Evolutionary conservation across 2,888 invertebrate species (phyloP), one percentile per base, ranked within the genome.

Genomic region (Luffia ferchaultella): DNA sequence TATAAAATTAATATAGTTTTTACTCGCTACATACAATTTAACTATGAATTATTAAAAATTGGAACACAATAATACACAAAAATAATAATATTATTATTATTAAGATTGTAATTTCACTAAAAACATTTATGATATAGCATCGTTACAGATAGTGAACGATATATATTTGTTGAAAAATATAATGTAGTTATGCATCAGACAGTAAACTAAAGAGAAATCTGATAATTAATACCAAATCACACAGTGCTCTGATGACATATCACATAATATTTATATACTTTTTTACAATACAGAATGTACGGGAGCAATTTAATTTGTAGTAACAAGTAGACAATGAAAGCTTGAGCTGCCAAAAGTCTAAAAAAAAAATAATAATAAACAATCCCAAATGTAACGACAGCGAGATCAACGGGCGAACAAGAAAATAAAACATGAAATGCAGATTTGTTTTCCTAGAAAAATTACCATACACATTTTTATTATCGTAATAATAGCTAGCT

Each of bases 401-500:
- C n/a, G n/a, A 78, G 76, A 77, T 77, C 76, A 76, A 73, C 67
- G 64, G 63, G 66, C 64, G 64, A 66, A 62, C 65, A 55, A 67
- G 61, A 59, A 64, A 46, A 67, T 65, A 61, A 41, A 46, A 30
- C 65, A 70, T 65, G 65, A 77, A 76, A 78, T 77, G 78, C 80
- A 80, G 76, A 79, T 79, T 76, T 70, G 65, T 72, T 77, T 76
- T 74, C 70, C 70, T 74, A 73, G 70, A 76, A 77, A 78, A 78
- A 76, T 71, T 76, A 73, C 76, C 73, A 70, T 80, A 80, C 74
- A 79, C 74, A 76, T 79, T 76, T 77, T 46, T 62, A 73, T 78
- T 73, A 77, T 72, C 65, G 74, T 76, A 75, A 79, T 75, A 76
- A 76, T 75, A 75, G 76, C 79, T 78, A 78, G 71, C 76, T 77